Evolutionary conservation across 2,113 vertebrate genomes (phyloP), one percentile per base, ranked within the genome.

Genomic region (Ceratotherium simum): DNA sequence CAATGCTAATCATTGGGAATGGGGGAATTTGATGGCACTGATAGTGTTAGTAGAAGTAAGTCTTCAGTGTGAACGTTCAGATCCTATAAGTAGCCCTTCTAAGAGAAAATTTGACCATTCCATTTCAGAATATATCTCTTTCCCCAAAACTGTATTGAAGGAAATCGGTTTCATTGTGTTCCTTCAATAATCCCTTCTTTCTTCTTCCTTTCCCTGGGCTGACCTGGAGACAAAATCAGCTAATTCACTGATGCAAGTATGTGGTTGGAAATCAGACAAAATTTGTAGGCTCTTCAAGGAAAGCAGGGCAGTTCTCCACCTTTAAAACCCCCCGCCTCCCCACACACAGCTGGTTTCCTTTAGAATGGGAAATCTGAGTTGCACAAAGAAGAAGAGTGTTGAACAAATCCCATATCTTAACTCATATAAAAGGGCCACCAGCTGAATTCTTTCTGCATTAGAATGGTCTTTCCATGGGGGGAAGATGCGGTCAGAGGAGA

Each of bases 91-190:
- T 70, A 70, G 25, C 20, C 31, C 11, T 60, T 25, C 0, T 70
- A n/a, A 92, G 81, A 79, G 25, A 72, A 85, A 60, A 73, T 36
- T 7, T 83, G 76, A 76, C 11, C 42, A 64, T 80, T 42, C 69
- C 54, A 17, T 95, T 95, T 92, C 18, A 73, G 36, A 25, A 79
- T 76, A 12, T 82, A 21, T 95, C 83, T 90, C 51, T 67, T 91
- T 13, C 14, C 17, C 10, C 3, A 33, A 86, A 95, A 51, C 29
- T 51, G 1, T 62, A 36, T 27, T 72, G 58, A 56, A 93, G 39
- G 14, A 87, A 73, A 54, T 72, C 36, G 60, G 81, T 85, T 97
- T 78, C 36, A 70, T 54, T 70, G 2, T 90, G 48, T 65, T 72
- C 18, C 33, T 5, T 95, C 27, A 31, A 4, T 82, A 36, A 83